Evolutionary conservation across 2,888 invertebrate species (phyloP).

Genomic region (Orthonevra nobilis): DNA sequence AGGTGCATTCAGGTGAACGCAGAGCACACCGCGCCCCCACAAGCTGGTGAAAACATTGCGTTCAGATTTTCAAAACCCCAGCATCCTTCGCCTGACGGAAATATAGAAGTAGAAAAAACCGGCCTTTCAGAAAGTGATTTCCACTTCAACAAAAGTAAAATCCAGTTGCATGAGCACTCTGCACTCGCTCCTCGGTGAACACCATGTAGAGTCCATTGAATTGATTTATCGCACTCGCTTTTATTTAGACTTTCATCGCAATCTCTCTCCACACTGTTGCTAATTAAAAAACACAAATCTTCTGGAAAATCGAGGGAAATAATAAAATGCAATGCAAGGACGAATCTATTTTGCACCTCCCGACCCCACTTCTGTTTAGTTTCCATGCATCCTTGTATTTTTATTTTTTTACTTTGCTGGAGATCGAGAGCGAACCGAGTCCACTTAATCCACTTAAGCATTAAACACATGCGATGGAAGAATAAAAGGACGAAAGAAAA

Average conservation of each 20-base stretch:
- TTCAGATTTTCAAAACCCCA: no score
- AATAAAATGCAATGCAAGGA: slow-evolving; percentile 56
- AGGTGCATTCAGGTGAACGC: no score
- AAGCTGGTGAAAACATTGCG: no score
- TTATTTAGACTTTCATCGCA: slow-evolving; percentile 35
- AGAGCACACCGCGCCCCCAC: no score
- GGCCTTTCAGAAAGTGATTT: background rate
- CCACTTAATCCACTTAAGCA: slow-evolving; percentile 67
- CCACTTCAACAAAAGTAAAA: background rate
- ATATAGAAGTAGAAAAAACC: background rate
- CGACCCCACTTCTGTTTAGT: slow-evolving; percentile 1
- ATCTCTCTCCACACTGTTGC: slow-evolving; percentile 29
- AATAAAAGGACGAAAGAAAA: background rate
- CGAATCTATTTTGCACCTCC: slow-evolving; percentile 34
- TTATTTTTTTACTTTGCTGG: no score
- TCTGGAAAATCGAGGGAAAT: slow-evolving; percentile 41
- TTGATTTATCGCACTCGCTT: slow-evolving; percentile 33
- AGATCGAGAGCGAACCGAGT: slow-evolving; percentile 23
- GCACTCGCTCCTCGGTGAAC: no score
- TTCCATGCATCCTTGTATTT: slow-evolving; percentile 18
- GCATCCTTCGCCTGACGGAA: no score
- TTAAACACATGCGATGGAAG: slow-evolving; percentile 60
- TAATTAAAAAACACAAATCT: slow-evolving; percentile 70
- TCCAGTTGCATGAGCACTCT: no score
- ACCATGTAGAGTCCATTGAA: background rate